Evolutionary conservation across 2,113 vertebrate genomes (phyloP), one percentile per base, ranked within the genome.

Genomic region (Rana temporaria): DNA sequence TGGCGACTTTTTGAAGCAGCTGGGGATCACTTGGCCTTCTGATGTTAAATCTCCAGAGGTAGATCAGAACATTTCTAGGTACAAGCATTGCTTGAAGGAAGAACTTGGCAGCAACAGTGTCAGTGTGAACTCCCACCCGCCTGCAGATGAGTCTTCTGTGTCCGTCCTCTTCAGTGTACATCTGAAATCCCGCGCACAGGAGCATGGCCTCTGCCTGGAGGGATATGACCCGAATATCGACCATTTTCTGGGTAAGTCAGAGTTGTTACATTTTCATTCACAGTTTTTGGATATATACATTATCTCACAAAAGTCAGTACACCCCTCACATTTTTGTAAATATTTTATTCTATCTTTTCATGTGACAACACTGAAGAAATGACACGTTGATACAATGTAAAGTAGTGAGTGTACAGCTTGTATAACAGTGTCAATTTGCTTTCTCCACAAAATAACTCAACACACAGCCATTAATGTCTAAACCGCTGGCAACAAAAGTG

Each of bases 161-260:
- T 85, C 79, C 0, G 84, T 72, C 2, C 3, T 92, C n/a, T 87
- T 65, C 18, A 85, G 83, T 4, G 87, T 95, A 71, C 85, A 92
- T 84, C 79, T 99, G 84, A 96, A 92, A 84, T 89, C 87, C 59
- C 94, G 95, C 1, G 81, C 94, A 60, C 88, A 94, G 85, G 89
- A 96, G 81, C 87, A 87, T 82, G 87, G 93, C 89, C 4, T 83
- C 78, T 87, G 84, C 15, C 38, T 95, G 74, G 89, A 88, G 79
- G 97, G 96, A 85, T 98, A 97, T 0, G 97, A 98, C 87, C 93
- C 95, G 74, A 97, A 93, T 48, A 88, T 98, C 0, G 89, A 91
- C 16, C 78, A 82, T 24, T 89, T 92, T 34, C 79, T 90, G 0
- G 92, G 94, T 94, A 89, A 86, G 34, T 9, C 8, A 4, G 2